Percentiles rank a stretch among this genome's conserved stretches.
Evolutionary conservation across 64 coral and sea anemone genomes (phyloP).

Genomic region (Porites australiensis): DNA sequence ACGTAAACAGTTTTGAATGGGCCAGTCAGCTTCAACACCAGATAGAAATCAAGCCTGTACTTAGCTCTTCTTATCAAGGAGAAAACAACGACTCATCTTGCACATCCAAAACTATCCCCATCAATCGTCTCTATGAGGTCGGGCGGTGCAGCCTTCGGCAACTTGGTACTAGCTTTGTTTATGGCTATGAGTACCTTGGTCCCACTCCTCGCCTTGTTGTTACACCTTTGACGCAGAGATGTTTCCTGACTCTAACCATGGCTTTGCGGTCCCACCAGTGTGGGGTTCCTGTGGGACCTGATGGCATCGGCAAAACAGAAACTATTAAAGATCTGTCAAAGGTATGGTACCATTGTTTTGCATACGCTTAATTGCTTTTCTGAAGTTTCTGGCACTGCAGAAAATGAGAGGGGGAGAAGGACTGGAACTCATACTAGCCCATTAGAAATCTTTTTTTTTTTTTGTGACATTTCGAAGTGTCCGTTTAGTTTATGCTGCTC

Average conservation of each 20-base stretch:
- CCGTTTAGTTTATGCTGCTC: no score
- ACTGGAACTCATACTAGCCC: no score
- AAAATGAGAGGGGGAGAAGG: no score
- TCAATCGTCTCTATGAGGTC: slow-evolving; percentile 61
- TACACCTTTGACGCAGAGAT: slow-evolving; percentile 87
- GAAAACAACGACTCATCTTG: not conserved
- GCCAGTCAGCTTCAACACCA: slow-evolving; percentile 80
- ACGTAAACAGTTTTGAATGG: slow-evolving; percentile 83
- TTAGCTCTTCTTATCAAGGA: slow-evolving; percentile 70
- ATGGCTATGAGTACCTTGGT: slow-evolving; percentile 94
- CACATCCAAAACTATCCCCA: slow-evolving; percentile 44
- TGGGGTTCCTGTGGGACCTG: slow-evolving; percentile 75
- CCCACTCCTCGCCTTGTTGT: slow-evolving; percentile 75
- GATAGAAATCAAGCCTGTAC: slow-evolving; percentile 57
- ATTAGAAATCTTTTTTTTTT: no score
- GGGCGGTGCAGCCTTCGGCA: slow-evolving; percentile 69
- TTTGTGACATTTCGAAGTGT: no score
- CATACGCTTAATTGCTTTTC: no score
- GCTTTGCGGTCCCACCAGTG: slow-evolving; percentile 74
- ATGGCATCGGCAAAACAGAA: slow-evolving; percentile 93
- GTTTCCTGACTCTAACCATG: slow-evolving; percentile 86
- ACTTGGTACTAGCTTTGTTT: slow-evolving; percentile 78
- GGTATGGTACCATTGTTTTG: slow-evolving; percentile 27
- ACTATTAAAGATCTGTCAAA: slow-evolving; percentile 87
- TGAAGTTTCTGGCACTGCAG: no score